These are phyloP conservation scores for Hippopotamus amphibius DNA, from an alignment of 2,113 vertebrate genomes.

Conservation along the genomic window DNA sequence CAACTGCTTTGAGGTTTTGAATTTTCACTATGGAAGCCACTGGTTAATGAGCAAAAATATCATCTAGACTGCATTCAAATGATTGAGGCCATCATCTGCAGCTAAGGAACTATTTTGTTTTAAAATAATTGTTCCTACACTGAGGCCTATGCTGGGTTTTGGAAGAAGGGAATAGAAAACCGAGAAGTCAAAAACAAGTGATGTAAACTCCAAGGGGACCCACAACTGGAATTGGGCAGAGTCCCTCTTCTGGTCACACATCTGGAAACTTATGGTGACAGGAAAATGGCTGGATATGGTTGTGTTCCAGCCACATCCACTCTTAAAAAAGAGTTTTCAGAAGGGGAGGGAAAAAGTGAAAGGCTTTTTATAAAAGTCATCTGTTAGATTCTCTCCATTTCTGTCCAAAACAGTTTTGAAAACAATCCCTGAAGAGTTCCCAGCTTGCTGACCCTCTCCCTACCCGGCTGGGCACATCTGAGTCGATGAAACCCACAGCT, in stretches of 20 bases:
- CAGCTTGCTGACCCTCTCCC: too few relatives aligned
- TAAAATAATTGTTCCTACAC: neutral
- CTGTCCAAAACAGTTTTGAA: neutral
- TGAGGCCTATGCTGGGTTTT: conserved; percentile 79
- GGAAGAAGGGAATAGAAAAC: conserved; percentile 82
- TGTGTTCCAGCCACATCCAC: neutral
- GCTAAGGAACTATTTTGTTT: neutral
- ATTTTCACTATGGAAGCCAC: neutral
- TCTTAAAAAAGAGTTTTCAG: neutral
- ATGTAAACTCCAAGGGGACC: conserved; percentile 85
- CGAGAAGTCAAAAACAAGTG: conserved; percentile 88
- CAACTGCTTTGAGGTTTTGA: neutral
- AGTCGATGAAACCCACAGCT: neutral
- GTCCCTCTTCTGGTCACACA: conserved; percentile 78
- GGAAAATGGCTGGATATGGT: neutral
- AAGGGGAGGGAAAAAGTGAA: neutral
- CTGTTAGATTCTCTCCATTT: neutral
- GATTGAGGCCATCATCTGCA: neutral
- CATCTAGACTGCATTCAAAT: neutral
- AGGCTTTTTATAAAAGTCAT: conserved; percentile 46
- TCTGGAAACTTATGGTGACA: conserved; percentile 79
- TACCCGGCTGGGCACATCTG: rapidly evolving
- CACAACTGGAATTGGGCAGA: conserved; percentile 78
- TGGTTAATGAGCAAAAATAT: neutral
- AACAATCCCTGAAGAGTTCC: neutral